Evolutionary conservation across 2,797 vertebrate genomes (phyloP), one percentile per base, ranked within the genome.

Genomic region (Sylvilagus floridanus): DNA sequence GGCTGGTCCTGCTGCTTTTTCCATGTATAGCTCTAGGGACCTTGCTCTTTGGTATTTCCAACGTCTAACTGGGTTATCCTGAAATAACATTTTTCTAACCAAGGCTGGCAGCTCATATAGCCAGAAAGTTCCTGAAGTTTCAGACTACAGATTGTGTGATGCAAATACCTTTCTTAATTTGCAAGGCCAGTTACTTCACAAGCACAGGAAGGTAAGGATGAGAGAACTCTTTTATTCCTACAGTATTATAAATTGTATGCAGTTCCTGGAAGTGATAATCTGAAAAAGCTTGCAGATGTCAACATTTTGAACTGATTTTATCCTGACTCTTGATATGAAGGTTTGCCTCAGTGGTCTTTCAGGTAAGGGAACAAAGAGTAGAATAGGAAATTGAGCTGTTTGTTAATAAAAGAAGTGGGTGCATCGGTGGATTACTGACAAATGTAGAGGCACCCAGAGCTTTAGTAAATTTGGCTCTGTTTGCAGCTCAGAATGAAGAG

Each of bases 401-500:
- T 84, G 60, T 77, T 52, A 52, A 83, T 71, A 30, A 66, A 57
- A 88, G 57, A 62, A 86, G 62, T 60, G 57, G 84, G 54, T 52
- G 50, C 78, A 14, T 78, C 52, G 75, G 19, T 32, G 75, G 35
- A 0, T 92, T 72, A 69, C 57, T 88, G 54, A 91, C 26, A 77
- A 63, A 78, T 50, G 19, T 22, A 72, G 73, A 60, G 4, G 50
- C 75, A 12, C 32, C 14, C 26, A 84, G 37, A 16, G 37, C 85
- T 95, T 88, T 47, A 83, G 73, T 84, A 52, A 73, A 54, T 85
- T 47, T 85, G 69, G n/a, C n/a, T 86, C 8, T 5, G 5, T 85
- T 96, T 95, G 52, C 30, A 95, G 21, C 62, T 90, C 60, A 82
- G 35, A 83, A 28, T 88, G 14, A 69, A 93, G 95, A 73, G 11